Evolutionary conservation across 2,797 vertebrate genomes (phyloP).

Genomic region (Novumbra hubbsi): DNA sequence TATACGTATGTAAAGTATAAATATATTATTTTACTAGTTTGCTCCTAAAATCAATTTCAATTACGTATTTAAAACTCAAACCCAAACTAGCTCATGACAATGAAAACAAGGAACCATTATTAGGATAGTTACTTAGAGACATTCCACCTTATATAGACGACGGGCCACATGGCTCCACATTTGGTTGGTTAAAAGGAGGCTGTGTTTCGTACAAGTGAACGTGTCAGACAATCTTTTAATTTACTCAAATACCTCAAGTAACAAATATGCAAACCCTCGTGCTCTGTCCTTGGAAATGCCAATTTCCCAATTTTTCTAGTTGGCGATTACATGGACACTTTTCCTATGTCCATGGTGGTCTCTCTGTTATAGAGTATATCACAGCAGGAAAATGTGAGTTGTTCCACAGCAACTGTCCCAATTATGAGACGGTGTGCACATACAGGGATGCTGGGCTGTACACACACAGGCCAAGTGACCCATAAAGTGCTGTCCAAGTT

Average conservation of each 20-base stretch:
- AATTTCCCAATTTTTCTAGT: slow-evolving; percentile 3
- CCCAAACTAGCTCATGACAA: slow-evolving; percentile 30
- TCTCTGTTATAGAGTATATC: slow-evolving; percentile 27
- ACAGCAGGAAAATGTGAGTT: slow-evolving; percentile 18
- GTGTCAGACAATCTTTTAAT: slow-evolving; percentile 33
- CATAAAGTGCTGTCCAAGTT: slow-evolving; percentile 31
- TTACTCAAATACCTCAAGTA: slow-evolving; percentile 53
- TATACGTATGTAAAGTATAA: too few species aligned
- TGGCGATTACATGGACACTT: neutral
- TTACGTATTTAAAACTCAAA: slow-evolving; percentile 2
- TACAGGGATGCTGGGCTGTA: slow-evolving; percentile 23
- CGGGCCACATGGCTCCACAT: slow-evolving; percentile 34
- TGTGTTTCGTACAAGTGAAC: slow-evolving; percentile 41
- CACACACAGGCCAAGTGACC: slow-evolving; percentile 38
- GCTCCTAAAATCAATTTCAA: neutral
- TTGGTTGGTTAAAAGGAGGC: slow-evolving; percentile 37
- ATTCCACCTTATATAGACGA: slow-evolving; percentile 33
- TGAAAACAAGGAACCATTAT: slow-evolving; percentile 37
- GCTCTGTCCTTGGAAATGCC: slow-evolving; percentile 34
- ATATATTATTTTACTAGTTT: neutral
- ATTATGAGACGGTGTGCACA: slow-evolving; percentile 6
- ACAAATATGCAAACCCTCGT: slow-evolving; percentile 37
- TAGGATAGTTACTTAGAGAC: slow-evolving; percentile 30
- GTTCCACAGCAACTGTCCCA: slow-evolving; percentile 32
- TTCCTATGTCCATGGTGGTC: slow-evolving; percentile 7